Base-by-base conservation (phyloP, 2,888 invertebrate species). In the Serripes groenlandicus region DNA sequence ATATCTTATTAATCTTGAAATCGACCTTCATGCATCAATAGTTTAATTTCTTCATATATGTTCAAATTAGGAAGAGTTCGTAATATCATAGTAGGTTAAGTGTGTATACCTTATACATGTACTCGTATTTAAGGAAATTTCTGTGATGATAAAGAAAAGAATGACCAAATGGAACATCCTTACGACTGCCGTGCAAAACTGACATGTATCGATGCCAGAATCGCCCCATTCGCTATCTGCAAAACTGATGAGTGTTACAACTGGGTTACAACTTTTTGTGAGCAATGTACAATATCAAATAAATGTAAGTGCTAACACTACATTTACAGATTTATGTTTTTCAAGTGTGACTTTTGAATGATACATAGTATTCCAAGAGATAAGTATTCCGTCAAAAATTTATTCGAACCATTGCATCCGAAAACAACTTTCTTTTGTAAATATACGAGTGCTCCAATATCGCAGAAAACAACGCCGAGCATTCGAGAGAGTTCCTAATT, bases 261-360 rank as follows among this genome's bases (percentile, higher is more conserved):
- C 26, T 58, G 9, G 26, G 15, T 28, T 21, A 11, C 11, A n/a
- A 26, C 4, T 23, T 9, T 11, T 21, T 58, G 58, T 26, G 26
- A n/a, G 7, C 26, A 23, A 3, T 58, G 58, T 26, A 28, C 23
- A 58, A 26, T 4, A 1, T 26, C 26, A 28, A 58, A 58, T 26
- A 58, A 58, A 7, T 58, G 58, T 26, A 58, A n/a, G 58, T 58
- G 15, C n/a, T n/a, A n/a, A n/a, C n/a, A n/a, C n/a, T n/a, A n/a
- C n/a, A n/a, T n/a, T n/a, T n/a, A n/a, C n/a, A n/a, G n/a, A n/a
- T n/a, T n/a, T n/a, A n/a, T n/a, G n/a, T n/a, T n/a, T n/a, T n/a
- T n/a, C n/a, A n/a, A n/a, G n/a, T n/a, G n/a, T n/a, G n/a, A n/a
- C n/a, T n/a, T n/a, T n/a, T n/a, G n/a, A n/a, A n/a, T n/a, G n/a